These are phyloP conservation scores for Euglossa dilemma DNA, from an alignment of 1,140 invertebrate genomes.

Conservation along the genomic window DNA sequence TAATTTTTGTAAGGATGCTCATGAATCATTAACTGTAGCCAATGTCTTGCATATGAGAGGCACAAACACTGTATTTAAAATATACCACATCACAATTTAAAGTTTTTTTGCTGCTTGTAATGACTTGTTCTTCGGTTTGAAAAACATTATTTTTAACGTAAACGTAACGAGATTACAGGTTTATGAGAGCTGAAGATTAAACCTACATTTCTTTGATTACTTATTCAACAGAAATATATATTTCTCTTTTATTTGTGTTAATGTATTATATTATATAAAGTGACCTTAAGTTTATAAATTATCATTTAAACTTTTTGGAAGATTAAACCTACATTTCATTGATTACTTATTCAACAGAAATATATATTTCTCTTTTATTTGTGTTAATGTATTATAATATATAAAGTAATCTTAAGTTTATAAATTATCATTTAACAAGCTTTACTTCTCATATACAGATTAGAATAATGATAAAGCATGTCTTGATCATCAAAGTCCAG, in stretches of 20 bases:
- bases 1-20: constrained; percentile 34
- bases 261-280: too few relatives aligned
- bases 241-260: too few relatives aligned
- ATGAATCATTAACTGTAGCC: constrained; percentile 39
- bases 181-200: too few relatives aligned
- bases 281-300: too few relatives aligned
- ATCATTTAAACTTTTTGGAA: too few relatives aligned
- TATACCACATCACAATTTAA: constrained; percentile 50
- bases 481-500: not conserved
- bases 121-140: constrained; percentile 37
- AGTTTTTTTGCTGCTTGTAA: constrained; percentile 27
- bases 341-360: too few relatives aligned
- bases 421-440: constrained; percentile 11
- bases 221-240: too few relatives aligned
- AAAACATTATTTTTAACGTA: constrained; percentile 9
- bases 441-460: constrained; percentile 18
- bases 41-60: constrained; percentile 39
- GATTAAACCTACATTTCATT: too few relatives aligned
- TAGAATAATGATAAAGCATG: not conserved
- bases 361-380: constrained; percentile 9
- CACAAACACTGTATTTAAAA: constrained; percentile 53
- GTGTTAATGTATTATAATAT: not conserved
- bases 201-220: too few relatives aligned
- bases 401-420: constrained; percentile 19
- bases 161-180: constrained; percentile 3